Percentiles rank a stretch among this genome's conserved stretches.
Conservation (phyloP, 2,888 invertebrate species). For the Lithophane socia region DNA sequence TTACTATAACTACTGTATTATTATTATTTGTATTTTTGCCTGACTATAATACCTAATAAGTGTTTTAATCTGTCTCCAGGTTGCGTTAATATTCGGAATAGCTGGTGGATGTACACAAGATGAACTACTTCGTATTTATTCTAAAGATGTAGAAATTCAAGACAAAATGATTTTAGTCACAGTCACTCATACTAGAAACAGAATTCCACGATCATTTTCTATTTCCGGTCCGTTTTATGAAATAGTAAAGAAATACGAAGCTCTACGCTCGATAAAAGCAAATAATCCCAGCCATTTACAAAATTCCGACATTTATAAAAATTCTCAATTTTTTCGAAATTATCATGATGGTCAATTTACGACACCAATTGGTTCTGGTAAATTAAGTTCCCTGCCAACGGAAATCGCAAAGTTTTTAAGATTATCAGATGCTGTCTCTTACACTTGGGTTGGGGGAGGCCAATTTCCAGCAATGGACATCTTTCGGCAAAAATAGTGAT, state of each 20-base stretch:
- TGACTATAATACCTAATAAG: not conserved
- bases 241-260: slow-evolving; percentile 32
- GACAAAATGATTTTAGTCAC: slow-evolving; percentile 11
- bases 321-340: too few relatives aligned
- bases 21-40: too few relatives aligned
- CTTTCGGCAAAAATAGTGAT: too few relatives aligned
- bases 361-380: too few relatives aligned
- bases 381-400: too few relatives aligned
- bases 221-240: slow-evolving; percentile 26
- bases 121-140: slow-evolving; percentile 19
- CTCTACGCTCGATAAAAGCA: slow-evolving; percentile 7
- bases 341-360: too few relatives aligned
- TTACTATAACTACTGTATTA: not conserved
- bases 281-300: not conserved
- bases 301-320: too few relatives aligned
- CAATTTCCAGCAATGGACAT: too few relatives aligned
- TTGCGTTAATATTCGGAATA: slow-evolving; percentile 37
- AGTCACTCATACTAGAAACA: slow-evolving; percentile 7
- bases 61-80: slow-evolving; percentile 9
- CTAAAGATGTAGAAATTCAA: slow-evolving; percentile 13
- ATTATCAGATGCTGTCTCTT: too few relatives aligned
- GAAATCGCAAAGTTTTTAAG: too few relatives aligned
- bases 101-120: slow-evolving; percentile 23
- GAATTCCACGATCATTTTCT: not conserved
- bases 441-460: too few relatives aligned